These are phyloP conservation scores for Elysia crispata DNA, from an alignment of 2,888 invertebrate genomes.

Conservation along the genomic window DNA sequence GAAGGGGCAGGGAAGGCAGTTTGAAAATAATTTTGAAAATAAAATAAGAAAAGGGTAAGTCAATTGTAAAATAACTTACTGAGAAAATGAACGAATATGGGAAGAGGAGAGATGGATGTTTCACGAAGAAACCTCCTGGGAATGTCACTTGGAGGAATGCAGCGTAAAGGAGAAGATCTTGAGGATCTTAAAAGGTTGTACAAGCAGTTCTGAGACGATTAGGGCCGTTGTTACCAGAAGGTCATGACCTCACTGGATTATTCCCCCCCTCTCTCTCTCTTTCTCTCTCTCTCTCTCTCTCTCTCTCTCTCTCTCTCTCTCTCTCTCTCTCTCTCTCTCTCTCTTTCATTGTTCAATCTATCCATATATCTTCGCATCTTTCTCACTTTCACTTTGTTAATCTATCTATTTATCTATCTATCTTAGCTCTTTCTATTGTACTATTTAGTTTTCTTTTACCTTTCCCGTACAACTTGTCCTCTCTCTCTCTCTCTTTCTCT, in stretches of 20 bases:
- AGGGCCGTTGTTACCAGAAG: background rate
- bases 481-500: background rate
- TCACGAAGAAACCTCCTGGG: too few species aligned
- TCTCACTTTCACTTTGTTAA: background rate
- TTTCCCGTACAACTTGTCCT: background rate
- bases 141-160: background rate
- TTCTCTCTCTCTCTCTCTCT: background rate
- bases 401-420: constrained; percentile 9
- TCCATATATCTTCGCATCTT: background rate
- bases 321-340: constrained; percentile 15
- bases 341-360: constrained; percentile 19
- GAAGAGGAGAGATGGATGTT: too few species aligned
- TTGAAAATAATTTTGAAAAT: too few species aligned
- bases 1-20: too few species aligned
- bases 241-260: background rate
- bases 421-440: constrained; percentile 12
- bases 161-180: background rate
- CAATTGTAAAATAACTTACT: too few species aligned
- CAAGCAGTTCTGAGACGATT: background rate
- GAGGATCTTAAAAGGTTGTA: background rate
- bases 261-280: background rate
- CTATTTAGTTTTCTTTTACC: background rate
- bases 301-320: background rate
- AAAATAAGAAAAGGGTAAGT: too few species aligned
- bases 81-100: too few species aligned